Percentiles rank a stretch among this genome's conserved stretches.
phyloP scores from a whole-genome alignment of 2,113 vertebrate species.

The Ciconia stormi region DNA sequence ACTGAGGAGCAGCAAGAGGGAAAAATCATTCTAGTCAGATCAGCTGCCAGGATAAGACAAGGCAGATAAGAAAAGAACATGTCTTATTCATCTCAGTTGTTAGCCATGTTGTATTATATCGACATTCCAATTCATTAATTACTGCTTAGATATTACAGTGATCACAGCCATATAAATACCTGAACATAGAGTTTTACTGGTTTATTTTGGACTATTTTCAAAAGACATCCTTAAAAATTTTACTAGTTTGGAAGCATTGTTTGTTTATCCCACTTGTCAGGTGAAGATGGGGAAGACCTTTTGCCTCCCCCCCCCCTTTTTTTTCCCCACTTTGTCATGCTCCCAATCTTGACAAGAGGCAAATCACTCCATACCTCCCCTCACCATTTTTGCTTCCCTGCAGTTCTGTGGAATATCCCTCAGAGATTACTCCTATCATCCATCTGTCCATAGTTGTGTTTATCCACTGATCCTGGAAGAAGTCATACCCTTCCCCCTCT shows the following conservation, averaged over 20 bases:
- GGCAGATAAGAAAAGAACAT: background rate
- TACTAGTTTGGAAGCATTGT: background rate
- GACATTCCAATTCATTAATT: background rate
- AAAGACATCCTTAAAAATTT: background rate
- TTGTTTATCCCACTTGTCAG: background rate
- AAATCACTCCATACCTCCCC: background rate
- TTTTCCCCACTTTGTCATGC: background rate
- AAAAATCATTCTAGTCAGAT: background rate
- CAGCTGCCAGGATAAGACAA: background rate
- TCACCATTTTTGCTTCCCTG: background rate
- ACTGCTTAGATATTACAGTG: background rate
- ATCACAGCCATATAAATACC: background rate
- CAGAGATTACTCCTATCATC: background rate
- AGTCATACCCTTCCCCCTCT: background rate
- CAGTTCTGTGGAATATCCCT: background rate
- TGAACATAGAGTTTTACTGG: background rate
- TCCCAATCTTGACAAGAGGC: background rate
- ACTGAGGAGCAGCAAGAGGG: background rate
- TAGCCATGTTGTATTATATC: background rate
- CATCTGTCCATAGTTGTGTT: conserved; percentile 6
- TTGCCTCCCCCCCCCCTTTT: too few relatives aligned
- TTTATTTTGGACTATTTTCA: background rate
- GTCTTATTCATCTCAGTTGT: background rate
- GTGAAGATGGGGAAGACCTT: background rate
- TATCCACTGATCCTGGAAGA: background rate